Base-by-base conservation (phyloP, 2,113 vertebrate genomes). In the Mesitornis unicolor region DNA sequence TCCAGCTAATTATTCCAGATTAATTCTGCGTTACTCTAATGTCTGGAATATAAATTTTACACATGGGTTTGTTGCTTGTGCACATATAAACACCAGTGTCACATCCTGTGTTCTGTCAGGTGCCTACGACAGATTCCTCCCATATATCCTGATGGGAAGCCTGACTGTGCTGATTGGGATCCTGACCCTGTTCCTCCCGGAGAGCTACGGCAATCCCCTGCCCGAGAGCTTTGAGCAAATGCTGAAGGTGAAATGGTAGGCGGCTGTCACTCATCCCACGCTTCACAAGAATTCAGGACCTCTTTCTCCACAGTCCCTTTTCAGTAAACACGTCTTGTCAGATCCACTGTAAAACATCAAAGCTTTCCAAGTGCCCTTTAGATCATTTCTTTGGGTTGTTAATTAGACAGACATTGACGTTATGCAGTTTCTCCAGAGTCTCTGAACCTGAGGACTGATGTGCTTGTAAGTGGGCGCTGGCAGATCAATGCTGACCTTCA, bases 81-180 rank as follows among this genome's bases (percentile, higher is more conserved):
- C n/a, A 9, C 17, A 1, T 80, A 12, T 73, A 64, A 90, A 8
- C 48, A 48, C 29, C 29, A 19, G 29, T 63, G 48, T 54, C 14
- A 4, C 33, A 7, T 86, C 60, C 18, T 29, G 2, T 95, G 42
- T 68, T 94, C 87, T 90, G 36, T 54, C 98, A 99, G 99, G 98
- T 84, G 97, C 97, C 84, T 98, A 98, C 24, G 96, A 98, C 84
- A 98, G 89, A 77, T 84, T 95, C 57, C 98, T 99, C 1, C 99
- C 99, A 1, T 99, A 99, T 18, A 98, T 99, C 53, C 16, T 99
- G 70, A 99, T 99, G 98, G 99, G 99, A 22, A 97, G 97, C 84
- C 92, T 99, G 36, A 98, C 98, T 3, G 80, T 99, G 86, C 88
- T 97, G 69, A 98, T 99, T 1, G 98, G 98, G 26, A 68, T 98